phyloP scores from a whole-genome alignment of 2,888 invertebrate genomes.

The Cosmopolites sordidus region DNA sequence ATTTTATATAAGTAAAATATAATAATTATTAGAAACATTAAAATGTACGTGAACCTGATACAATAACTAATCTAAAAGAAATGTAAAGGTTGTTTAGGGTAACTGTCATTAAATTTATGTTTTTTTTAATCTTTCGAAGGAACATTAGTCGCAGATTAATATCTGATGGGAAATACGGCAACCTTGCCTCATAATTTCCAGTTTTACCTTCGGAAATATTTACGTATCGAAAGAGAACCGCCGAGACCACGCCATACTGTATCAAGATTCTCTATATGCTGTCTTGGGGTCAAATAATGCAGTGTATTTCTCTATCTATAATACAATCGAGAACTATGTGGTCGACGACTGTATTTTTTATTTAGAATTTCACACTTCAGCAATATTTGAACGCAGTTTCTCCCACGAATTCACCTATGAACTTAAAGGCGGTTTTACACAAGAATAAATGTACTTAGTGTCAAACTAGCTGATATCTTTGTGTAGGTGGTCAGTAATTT shows the following conservation, averaged over 20 bases:
- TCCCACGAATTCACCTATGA: slow-evolving; percentile 36
- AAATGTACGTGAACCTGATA: too few relatives aligned
- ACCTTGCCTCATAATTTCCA: slow-evolving; percentile 8
- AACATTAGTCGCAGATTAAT: not conserved
- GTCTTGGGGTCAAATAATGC: slow-evolving; percentile 31
- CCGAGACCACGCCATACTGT: slow-evolving; percentile 8
- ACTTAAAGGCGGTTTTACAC: slow-evolving; percentile 9
- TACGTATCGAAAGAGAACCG: slow-evolving; percentile 5
- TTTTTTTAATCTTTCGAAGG: too few relatives aligned
- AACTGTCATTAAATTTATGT: too few relatives aligned
- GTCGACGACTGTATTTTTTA: slow-evolving; percentile 28
- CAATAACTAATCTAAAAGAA: too few relatives aligned
- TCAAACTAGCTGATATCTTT: not conserved
- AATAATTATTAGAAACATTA: too few relatives aligned
- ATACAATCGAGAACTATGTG: slow-evolving; percentile 32
- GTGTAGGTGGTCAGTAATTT: not conserved
- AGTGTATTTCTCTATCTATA: slow-evolving; percentile 33
- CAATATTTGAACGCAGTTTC: slow-evolving; percentile 33
- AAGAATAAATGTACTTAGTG: slow-evolving; percentile 6
- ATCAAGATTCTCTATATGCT: slow-evolving; percentile 31
- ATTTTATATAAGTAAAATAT: too few relatives aligned
- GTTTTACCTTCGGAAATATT: slow-evolving; percentile 14
- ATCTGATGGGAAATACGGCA: slow-evolving; percentile 2
- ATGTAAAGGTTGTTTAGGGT: too few relatives aligned
- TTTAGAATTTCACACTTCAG: slow-evolving; percentile 35